phyloP scores from a whole-genome alignment of 1,140 invertebrate species.

The Caenorhabditis latens region DNA sequence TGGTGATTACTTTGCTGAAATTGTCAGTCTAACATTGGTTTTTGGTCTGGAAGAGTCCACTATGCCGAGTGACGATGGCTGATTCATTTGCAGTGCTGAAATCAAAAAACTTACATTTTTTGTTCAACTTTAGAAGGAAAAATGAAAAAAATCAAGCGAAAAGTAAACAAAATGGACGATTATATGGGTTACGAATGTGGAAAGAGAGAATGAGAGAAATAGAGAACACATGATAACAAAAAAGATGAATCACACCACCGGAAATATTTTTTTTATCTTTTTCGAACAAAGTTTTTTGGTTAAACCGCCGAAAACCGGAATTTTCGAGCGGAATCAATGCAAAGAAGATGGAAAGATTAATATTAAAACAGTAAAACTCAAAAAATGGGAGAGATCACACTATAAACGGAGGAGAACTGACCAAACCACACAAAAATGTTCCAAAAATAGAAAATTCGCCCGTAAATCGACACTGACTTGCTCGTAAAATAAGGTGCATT shows the following conservation, averaged over 20 bases:
- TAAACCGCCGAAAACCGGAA: background rate
- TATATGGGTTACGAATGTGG: background rate
- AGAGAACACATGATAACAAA: no score
- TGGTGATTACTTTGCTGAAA: constrained; percentile 51
- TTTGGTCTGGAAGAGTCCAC: constrained; percentile 16
- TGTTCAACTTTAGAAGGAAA: background rate
- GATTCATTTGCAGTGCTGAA: constrained; percentile 10
- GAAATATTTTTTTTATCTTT: no score
- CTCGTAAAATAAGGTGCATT: no score
- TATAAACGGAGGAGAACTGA: no score
- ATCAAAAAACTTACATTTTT: background rate
- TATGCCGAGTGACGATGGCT: background rate
- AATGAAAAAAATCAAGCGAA: background rate
- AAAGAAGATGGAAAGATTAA: background rate
- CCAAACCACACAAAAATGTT: no score
- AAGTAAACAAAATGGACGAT: background rate
- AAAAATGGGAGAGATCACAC: no score
- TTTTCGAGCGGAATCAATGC: background rate
- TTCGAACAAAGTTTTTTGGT: no score
- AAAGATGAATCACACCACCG: no score
- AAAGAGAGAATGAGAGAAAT: no score
- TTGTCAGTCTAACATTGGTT: constrained; percentile 57
- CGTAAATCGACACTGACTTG: no score
- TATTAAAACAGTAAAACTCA: no score
- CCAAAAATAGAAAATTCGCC: no score